phyloP scores from a whole-genome alignment of 2,888 invertebrate genomes.

The Aplocera efformata region DNA sequence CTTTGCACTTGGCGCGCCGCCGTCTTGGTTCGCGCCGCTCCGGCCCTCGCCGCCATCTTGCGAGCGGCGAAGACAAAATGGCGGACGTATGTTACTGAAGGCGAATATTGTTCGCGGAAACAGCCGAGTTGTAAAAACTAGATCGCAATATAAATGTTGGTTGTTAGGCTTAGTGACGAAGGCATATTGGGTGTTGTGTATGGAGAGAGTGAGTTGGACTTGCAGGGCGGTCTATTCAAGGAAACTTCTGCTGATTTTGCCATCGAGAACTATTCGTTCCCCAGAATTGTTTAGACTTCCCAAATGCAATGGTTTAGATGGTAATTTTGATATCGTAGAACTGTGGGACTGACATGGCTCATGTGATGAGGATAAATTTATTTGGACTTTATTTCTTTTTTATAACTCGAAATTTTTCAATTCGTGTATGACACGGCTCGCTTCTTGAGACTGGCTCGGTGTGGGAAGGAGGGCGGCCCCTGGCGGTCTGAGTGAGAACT shows the following conservation, averaged over 20 bases:
- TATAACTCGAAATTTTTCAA: conserved; percentile 50
- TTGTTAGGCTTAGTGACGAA: conserved; percentile 56
- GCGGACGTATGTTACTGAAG: conserved; percentile 43
- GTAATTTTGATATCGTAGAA: conserved; percentile 63
- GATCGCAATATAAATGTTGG: conserved; percentile 70
- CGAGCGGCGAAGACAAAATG: conserved; percentile 27
- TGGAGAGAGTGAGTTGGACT: conserved; percentile 43
- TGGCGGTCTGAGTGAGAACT: conserved; percentile 7
- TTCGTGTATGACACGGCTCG: conserved; percentile 75
- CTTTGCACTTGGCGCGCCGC: conserved; percentile 49
- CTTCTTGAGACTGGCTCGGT: conserved; percentile 66
- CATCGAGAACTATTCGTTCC: conserved; percentile 13
- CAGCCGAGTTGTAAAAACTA: conserved; percentile 71
- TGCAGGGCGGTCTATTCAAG: conserved; percentile 25
- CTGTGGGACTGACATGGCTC: conserved; percentile 72
- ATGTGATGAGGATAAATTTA: conserved; percentile 72
- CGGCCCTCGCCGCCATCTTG: conserved; percentile 17
- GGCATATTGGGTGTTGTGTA: conserved; percentile 78
- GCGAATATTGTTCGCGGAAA: conserved; percentile 50
- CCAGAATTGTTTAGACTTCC: conserved; percentile 17
- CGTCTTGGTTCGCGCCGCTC: conserved; percentile 24
- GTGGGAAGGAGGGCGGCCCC: conserved; percentile 34
- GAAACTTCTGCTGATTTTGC: conserved; percentile 17
- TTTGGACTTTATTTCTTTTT: conserved; percentile 41
- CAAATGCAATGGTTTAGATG: conserved; percentile 46